Percentiles rank a stretch among this genome's conserved stretches.
Conservation (phyloP, 2,797 vertebrate species). For the Pterois miles region DNA sequence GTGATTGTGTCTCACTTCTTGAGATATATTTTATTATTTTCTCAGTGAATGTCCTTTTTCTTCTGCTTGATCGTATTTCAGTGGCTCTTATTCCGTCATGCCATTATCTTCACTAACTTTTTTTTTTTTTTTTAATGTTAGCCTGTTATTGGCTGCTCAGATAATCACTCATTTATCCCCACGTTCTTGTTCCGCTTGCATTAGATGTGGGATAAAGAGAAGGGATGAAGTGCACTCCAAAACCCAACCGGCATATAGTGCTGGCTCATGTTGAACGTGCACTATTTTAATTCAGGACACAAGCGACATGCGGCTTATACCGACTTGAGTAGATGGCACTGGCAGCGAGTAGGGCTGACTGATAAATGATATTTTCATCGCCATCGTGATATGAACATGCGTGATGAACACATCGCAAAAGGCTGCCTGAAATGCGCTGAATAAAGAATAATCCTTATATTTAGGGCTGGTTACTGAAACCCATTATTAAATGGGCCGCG, state of each 20-base stretch:
- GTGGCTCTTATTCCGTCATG: not conserved
- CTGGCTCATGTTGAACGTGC: not conserved
- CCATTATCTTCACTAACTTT: not conserved
- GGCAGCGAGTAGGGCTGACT: too few species aligned
- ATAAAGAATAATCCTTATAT: too few species aligned
- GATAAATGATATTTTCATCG: too few species aligned
- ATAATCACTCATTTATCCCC: not conserved
- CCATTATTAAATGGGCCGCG: too few species aligned
- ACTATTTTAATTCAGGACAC: conserved; percentile 16
- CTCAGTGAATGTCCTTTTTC: not conserved
- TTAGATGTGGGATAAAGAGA: not conserved
- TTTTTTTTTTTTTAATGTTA: not conserved
- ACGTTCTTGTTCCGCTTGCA: not conserved
- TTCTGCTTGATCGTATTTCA: not conserved
- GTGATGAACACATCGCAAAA: too few species aligned
- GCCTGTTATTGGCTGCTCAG: not conserved
- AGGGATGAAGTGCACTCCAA: not conserved
- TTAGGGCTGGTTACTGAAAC: too few species aligned
- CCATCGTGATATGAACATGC: too few species aligned
- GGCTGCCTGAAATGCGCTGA: too few species aligned
- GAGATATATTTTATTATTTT: not conserved
- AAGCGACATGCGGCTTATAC: not conserved
- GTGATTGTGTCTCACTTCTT: conserved; percentile 9
- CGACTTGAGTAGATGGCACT: conserved; percentile 3
- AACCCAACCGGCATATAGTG: not conserved